Percentiles rank a stretch among this genome's conserved stretches.
These are phyloP conservation scores for Dasyurus viverrinus DNA, from an alignment of 2,113 vertebrate species.

Conservation along the genomic window DNA sequence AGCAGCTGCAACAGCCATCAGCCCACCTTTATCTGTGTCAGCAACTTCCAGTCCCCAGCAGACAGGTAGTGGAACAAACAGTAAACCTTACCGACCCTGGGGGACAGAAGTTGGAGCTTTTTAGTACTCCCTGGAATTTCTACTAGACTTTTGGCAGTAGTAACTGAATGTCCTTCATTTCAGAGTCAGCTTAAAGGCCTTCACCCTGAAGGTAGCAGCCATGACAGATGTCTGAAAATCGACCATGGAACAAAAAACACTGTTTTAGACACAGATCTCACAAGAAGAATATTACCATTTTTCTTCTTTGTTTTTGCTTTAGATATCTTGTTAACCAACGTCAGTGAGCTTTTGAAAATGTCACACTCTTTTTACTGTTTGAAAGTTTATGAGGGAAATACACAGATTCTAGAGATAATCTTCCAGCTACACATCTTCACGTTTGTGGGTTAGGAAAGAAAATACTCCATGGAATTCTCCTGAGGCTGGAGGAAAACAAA, in stretches of 20 bases:
- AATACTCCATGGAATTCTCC: slow-evolving; percentile 48
- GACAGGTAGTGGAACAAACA: slow-evolving; percentile 77
- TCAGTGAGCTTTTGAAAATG: slow-evolving; percentile 55
- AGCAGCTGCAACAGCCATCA: slow-evolving; percentile 85
- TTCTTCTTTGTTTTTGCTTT: slow-evolving; percentile 21
- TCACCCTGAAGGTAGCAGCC: slow-evolving; percentile 53
- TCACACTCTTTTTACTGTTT: not conserved
- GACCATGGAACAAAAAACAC: slow-evolving; percentile 5
- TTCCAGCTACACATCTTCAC: slow-evolving; percentile 62
- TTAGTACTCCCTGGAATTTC: slow-evolving; percentile 72
- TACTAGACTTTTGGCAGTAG: slow-evolving; percentile 37
- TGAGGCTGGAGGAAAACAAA: slow-evolving; percentile 42
- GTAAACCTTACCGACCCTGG: slow-evolving; percentile 94
- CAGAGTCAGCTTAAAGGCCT: slow-evolving; percentile 34
- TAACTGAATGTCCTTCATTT: slow-evolving; percentile 55
- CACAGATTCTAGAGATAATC: slow-evolving; percentile 54
- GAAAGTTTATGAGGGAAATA: slow-evolving; percentile 64
- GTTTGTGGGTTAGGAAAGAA: slow-evolving; percentile 55
- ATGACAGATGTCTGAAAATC: slow-evolving; percentile 15
- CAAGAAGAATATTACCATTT: slow-evolving; percentile 27
- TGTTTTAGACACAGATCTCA: slow-evolving; percentile 38
- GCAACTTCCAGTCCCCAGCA: slow-evolving; percentile 86
- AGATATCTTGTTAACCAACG: slow-evolving; percentile 66
- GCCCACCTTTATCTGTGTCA: slow-evolving; percentile 84
- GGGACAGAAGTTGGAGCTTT: slow-evolving; percentile 96